A percentile compares a stretch with the other conserved stretches of the same genome.
phyloP scores from a whole-genome alignment of 37 sponge, comb jelly and placozoan genomes.

The Ianthella basta region DNA sequence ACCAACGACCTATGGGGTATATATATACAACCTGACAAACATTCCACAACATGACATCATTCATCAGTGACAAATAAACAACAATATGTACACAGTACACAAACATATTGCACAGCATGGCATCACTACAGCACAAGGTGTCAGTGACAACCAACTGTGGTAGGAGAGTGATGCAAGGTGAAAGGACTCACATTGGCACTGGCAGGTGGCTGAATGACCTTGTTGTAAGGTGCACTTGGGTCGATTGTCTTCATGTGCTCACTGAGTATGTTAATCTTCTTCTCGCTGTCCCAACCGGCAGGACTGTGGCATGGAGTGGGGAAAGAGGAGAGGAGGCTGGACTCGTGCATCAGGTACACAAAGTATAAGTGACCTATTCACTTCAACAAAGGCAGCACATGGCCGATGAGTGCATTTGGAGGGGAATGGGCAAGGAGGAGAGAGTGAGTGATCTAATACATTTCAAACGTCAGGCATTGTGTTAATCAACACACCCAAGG shows the following conservation, averaged over 20 bases:
- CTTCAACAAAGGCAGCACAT: background rate
- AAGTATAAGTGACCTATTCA: background rate
- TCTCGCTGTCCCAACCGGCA: conserved; percentile 96
- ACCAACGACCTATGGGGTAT: too few species aligned
- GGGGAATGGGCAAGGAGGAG: background rate
- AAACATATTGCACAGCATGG: too few species aligned
- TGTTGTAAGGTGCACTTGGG: conserved; percentile 56
- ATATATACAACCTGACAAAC: too few species aligned
- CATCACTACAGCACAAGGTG: too few species aligned
- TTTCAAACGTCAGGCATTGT: background rate
- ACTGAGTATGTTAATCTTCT: conserved; percentile 88
- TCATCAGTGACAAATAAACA: too few species aligned
- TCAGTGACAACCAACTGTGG: too few species aligned
- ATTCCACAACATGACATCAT: too few species aligned
- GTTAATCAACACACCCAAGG: too few species aligned
- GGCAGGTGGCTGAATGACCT: conserved; percentile 63
- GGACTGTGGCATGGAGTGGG: conserved; percentile 56
- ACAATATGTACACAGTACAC: too few species aligned
- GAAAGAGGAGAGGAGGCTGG: background rate
- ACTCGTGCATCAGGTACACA: too few species aligned
- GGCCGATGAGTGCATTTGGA: background rate
- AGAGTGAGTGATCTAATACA: background rate
- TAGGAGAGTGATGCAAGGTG: too few species aligned
- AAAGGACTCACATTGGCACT: too few species aligned
- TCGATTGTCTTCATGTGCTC: conserved; percentile 82